Evolutionary conservation across 92 coral and sea anemone species (phyloP), one percentile per base, ranked within the genome.

Genomic region (Porites cylindrica): DNA sequence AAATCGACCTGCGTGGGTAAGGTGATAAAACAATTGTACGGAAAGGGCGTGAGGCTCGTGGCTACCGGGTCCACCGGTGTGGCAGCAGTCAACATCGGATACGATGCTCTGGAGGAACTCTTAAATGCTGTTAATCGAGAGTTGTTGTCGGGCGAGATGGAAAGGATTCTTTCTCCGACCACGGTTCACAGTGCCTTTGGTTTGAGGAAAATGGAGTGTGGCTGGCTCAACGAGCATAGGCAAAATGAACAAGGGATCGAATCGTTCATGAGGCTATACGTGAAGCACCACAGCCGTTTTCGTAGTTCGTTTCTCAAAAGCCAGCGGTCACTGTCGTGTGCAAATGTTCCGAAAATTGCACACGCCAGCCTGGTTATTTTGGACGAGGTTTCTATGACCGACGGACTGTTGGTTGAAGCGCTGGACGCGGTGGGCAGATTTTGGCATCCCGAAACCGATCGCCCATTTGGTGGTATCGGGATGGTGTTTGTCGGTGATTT

Each of bases 401-500:
- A 59, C 67, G 67, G 66, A 4, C 16, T 76, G n/a, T 9, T 76
- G 80, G 9, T 76, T 51, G 80, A 56, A 7, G 67, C 16, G 11
- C 5, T 76, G 9, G 80, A 76, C 50, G 51, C 10, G 20, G 67
- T 76, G 72, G 72, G 29, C 50, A 67, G 32, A 43, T 67, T 67
- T 67, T 67, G 72, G 59, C 59, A 11, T 1, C 59, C 59, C 10
- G 59, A 53, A 8, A 1, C 59, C 10, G 9, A 8, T 11, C 59
- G 9, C 59, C 80, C 80, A 1, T 76, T 76, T n/a, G 80, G 80
- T 23, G 80, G 80, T 6, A 1, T 76, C 19, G 50, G 16, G 11
- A 76, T 76, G 80, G 67, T 76, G 0, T 76, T 76, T 23, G 80
- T 76, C 21, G 68, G 80, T 2, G 80, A 76, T 76, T 76, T 76